These are phyloP conservation scores for Sebastes trivittatus DNA, from an alignment of 2,797 vertebrate genomes.

Conservation along the genomic window DNA sequence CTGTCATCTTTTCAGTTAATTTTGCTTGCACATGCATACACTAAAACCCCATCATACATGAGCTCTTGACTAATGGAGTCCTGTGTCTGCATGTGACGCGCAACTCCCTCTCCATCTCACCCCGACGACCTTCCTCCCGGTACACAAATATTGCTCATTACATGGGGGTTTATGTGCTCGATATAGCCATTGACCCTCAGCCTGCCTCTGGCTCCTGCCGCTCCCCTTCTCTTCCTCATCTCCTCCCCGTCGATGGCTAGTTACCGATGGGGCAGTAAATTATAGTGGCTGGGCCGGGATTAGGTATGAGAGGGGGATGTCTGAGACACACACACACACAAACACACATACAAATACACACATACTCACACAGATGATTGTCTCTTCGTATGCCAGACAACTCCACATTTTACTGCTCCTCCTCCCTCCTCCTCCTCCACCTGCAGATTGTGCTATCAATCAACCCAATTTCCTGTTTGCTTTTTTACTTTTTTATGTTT, in stretches of 20 bases:
- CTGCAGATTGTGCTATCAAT: conserved; percentile 75
- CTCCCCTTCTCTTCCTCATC: conserved; percentile 60
- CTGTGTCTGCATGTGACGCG: conserved; percentile 41
- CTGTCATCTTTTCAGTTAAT: background rate
- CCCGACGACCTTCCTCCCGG: conserved; percentile 69
- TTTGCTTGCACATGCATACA: background rate
- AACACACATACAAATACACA: conserved; percentile 23
- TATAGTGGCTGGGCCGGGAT: conserved; percentile 70
- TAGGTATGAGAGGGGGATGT: conserved; percentile 65
- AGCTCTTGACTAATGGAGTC: conserved; percentile 43
- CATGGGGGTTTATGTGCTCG: conserved; percentile 79
- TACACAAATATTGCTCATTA: conserved; percentile 84
- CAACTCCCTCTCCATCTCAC: conserved; percentile 65
- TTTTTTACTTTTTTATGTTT: conserved; percentile 25
- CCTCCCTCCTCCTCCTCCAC: conserved; percentile 42
- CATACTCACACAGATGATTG: conserved; percentile 57
- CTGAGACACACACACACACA: conserved; percentile 38
- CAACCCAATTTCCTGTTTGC: conserved; percentile 57
- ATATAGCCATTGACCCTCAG: conserved; percentile 78
- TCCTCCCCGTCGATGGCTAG: conserved; percentile 73
- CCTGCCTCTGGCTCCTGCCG: conserved; percentile 62
- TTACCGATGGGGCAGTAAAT: conserved; percentile 77
- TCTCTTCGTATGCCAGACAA: conserved; percentile 68
- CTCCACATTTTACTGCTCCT: conserved; percentile 61
- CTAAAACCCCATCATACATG: background rate